phyloP scores from a whole-genome alignment of 1,140 invertebrate genomes.

The Octopus sinensis region DNA sequence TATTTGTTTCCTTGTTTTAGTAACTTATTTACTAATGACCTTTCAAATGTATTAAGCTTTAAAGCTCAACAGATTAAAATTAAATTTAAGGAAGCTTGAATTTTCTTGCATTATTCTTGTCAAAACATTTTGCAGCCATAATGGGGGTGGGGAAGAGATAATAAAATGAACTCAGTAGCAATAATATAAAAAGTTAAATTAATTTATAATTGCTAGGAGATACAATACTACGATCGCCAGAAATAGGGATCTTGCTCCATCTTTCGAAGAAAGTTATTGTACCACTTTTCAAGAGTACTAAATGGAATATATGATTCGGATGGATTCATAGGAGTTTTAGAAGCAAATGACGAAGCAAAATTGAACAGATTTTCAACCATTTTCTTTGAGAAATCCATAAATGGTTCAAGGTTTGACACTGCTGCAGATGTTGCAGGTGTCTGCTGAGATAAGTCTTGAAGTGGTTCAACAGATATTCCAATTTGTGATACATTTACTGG shows the following conservation, averaged over 20 bases:
- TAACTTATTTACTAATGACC: too few relatives aligned
- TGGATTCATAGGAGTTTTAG: slow-evolving; percentile 73
- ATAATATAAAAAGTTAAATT: neutral
- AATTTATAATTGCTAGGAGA: neutral
- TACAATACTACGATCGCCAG: slow-evolving; percentile 68
- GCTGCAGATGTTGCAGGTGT: slow-evolving; percentile 56
- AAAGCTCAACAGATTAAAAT: too few relatives aligned
- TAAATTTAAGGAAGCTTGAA: too few relatives aligned
- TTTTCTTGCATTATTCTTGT: too few relatives aligned
- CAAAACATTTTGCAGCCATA: too few relatives aligned
- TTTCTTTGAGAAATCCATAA: slow-evolving; percentile 83
- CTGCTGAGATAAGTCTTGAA: slow-evolving; percentile 63
- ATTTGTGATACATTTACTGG: slow-evolving; percentile 85
- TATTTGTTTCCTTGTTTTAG: too few relatives aligned
- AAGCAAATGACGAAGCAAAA: slow-evolving; percentile 83
- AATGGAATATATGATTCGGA: slow-evolving; percentile 81
- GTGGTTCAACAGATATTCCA: slow-evolving; percentile 84
- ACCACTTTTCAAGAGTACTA: slow-evolving; percentile 86
- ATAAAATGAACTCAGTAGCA: too few relatives aligned
- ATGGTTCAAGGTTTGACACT: slow-evolving; percentile 64
- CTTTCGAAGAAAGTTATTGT: slow-evolving; percentile 83
- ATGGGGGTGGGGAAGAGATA: too few relatives aligned
- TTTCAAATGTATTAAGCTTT: too few relatives aligned
- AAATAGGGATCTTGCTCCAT: slow-evolving; percentile 91
- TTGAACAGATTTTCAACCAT: slow-evolving; percentile 93